These are phyloP conservation scores for Lymantria monacha DNA, from an alignment of 2,888 invertebrate genomes.

Conservation along the genomic window DNA sequence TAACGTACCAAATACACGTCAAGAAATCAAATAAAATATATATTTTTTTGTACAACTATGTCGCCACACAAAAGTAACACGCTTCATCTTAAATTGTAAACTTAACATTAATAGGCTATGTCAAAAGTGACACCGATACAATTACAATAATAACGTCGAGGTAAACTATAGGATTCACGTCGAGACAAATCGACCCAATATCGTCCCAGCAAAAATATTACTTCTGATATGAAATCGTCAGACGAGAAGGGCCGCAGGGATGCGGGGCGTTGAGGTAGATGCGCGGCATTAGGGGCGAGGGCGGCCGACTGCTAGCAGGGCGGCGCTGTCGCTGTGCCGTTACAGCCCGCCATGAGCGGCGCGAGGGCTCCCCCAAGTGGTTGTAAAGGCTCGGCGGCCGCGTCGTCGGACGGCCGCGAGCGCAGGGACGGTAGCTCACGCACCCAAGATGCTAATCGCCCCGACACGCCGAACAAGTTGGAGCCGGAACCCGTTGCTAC, in stretches of 20 bases:
- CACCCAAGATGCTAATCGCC: constrained; percentile 76
- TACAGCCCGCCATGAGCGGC: constrained; percentile 54
- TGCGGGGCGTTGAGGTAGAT: constrained; percentile 7
- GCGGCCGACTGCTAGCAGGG: constrained; percentile 3
- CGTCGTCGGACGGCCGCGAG: constrained; percentile 63
- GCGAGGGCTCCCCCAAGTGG: constrained; percentile 32
- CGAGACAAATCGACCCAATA: constrained; percentile 56
- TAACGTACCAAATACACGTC: constrained; percentile 31
- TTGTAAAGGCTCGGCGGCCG: constrained; percentile 56
- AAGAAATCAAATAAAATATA: constrained; percentile 60
- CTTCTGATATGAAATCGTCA: constrained; percentile 64
- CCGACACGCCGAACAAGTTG: constrained; percentile 77
- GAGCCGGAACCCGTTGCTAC: constrained; percentile 74
- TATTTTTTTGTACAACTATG: constrained; percentile 66
- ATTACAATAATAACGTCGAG: constrained; percentile 71
- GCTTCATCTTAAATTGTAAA: constrained; percentile 71
- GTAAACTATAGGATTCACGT: constrained; percentile 78
- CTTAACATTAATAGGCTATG: constrained; percentile 80
- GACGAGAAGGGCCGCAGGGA: constrained; percentile 41
- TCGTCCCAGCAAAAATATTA: constrained; percentile 59
- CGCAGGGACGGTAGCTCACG: constrained; percentile 75
- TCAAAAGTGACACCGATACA: constrained; percentile 74
- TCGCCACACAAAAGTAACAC: constrained; percentile 65
- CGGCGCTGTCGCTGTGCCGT: constrained; percentile 34
- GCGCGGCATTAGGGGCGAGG: constrained; percentile 10